A percentile compares a stretch with the other conserved stretches of the same genome.
Evolutionary conservation across 2,113 vertebrate genomes (phyloP).

Genomic region (Cynocephalus volans): DNA sequence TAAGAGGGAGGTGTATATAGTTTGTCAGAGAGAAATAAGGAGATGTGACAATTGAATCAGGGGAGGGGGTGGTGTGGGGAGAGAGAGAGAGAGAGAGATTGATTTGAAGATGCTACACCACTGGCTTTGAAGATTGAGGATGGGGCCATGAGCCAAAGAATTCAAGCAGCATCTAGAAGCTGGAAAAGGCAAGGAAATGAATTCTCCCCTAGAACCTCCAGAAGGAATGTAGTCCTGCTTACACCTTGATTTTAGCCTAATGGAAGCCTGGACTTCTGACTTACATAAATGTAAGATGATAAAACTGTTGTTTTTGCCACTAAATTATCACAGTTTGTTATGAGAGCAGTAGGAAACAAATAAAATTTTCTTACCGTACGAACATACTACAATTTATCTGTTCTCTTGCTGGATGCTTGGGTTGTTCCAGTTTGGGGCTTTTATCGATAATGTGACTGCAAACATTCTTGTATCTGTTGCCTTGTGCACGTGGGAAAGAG

Average conservation of each 20-base stretch:
- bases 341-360: neutral
- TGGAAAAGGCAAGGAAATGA: constrained; percentile 10
- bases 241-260: neutral
- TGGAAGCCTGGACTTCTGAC: neutral
- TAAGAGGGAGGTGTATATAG: neutral
- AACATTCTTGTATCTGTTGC: neutral
- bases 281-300: neutral
- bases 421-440: neutral
- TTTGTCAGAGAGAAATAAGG: constrained; percentile 41
- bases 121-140: constrained; percentile 24
- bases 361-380: neutral
- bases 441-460: neutral
- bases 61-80: neutral
- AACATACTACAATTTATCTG: neutral
- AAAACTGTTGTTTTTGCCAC: constrained; percentile 24
- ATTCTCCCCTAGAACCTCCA: neutral
- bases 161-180: neutral
- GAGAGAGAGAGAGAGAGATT: neutral
- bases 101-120: neutral
- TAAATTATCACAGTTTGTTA: constrained; percentile 18
- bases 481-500: constrained; percentile 12
- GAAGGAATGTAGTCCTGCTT: constrained; percentile 8
- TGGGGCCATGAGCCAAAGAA: neutral
- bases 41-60: neutral
- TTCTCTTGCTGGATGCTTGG: too few species aligned